Conservation (phyloP, 2,113 vertebrate species). For the Dromiciops gliroides region DNA sequence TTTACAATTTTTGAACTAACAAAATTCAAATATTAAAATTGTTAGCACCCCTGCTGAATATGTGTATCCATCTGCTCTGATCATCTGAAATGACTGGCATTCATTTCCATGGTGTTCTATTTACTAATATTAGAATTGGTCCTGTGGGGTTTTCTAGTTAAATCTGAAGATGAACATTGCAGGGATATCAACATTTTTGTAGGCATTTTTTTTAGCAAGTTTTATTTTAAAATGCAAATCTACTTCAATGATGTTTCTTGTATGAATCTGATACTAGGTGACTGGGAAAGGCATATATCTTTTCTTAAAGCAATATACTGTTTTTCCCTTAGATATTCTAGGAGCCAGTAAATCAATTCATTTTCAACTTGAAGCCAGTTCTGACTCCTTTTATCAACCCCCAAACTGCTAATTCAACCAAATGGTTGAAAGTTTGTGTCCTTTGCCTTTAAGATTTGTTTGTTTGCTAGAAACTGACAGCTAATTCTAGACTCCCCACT, state of each 20-base stretch:
- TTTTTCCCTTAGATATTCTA: slow-evolving; percentile 20
- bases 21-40: background rate
- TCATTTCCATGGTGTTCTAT: slow-evolving; percentile 11
- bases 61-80: slow-evolving; percentile 13
- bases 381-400: slow-evolving; percentile 46
- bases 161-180: slow-evolving; percentile 38
- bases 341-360: slow-evolving; percentile 27
- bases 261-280: background rate
- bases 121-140: slow-evolving; percentile 6
- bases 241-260: slow-evolving; percentile 36
- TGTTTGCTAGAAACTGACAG: slow-evolving; percentile 48
- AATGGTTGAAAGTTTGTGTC: slow-evolving; percentile 47
- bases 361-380: slow-evolving; percentile 9
- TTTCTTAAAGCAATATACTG: slow-evolving; percentile 44
- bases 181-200: background rate
- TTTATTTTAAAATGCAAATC: background rate
- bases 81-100: slow-evolving; percentile 15
- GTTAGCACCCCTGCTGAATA: background rate
- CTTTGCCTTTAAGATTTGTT: slow-evolving; percentile 48
- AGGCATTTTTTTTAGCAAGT: slow-evolving; percentile 5
- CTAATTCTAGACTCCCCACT: slow-evolving; percentile 57
- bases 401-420: slow-evolving; percentile 58
- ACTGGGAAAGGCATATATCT: background rate
- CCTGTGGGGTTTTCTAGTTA: background rate
- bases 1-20: slow-evolving; percentile 27